Evolutionary conservation across 1,140 invertebrate species (phyloP).

Genomic region (Camponotus pennsylvanicus): DNA sequence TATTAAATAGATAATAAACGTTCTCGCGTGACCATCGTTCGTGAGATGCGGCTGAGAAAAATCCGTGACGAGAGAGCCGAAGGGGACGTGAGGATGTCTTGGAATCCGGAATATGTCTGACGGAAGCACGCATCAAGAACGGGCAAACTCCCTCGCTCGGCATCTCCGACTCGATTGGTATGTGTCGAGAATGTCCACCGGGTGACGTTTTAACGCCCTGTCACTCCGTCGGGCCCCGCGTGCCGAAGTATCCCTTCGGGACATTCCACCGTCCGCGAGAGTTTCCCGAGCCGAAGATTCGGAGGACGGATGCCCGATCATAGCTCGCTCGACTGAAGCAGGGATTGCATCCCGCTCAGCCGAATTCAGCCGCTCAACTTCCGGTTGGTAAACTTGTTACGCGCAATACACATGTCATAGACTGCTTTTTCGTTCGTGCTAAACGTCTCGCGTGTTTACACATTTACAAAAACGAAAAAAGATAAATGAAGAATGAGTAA

Average conservation of each 20-base stretch:
- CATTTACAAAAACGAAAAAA: not conserved
- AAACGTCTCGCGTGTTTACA: not conserved
- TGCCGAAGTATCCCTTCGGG: constrained; percentile 69
- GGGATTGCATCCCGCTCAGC: not conserved
- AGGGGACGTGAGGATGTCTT: constrained; percentile 69
- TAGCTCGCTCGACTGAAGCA: constrained; percentile 25
- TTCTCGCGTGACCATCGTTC: constrained; percentile 45
- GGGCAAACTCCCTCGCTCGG: constrained; percentile 54
- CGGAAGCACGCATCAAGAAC: constrained; percentile 63
- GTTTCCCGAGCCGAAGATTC: constrained; percentile 52
- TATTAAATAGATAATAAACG: constrained; percentile 22
- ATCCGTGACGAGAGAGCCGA: constrained; percentile 16
- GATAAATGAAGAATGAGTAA: not conserved
- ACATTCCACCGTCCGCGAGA: constrained; percentile 62
- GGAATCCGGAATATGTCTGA: constrained; percentile 76
- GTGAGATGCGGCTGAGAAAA: constrained; percentile 25
- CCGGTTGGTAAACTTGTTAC: constrained; percentile 3
- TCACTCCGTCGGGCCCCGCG: constrained; percentile 73
- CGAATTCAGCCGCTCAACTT: not conserved
- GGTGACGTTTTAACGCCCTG: constrained; percentile 80
- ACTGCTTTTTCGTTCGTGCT: not conserved
- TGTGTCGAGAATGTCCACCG: constrained; percentile 80
- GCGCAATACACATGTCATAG: not conserved
- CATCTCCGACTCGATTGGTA: constrained; percentile 75
- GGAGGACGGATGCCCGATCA: constrained; percentile 41